Evolutionary conservation across 2,888 invertebrate genomes (phyloP).

Genomic region (Orchesella flavescens): DNA sequence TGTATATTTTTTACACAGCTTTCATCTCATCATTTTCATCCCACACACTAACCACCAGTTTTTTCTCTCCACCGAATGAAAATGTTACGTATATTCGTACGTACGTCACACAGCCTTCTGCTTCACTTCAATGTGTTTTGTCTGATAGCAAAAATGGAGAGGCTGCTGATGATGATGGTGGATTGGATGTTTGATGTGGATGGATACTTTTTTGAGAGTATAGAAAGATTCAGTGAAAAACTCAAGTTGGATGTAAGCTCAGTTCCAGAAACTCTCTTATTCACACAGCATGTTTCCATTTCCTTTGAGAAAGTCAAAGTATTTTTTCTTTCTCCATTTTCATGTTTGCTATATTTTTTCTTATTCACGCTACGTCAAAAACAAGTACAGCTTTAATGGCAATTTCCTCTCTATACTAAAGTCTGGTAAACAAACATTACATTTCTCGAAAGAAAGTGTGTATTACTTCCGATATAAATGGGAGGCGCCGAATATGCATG

Average conservation of each 20-base stretch:
- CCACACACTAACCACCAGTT: not conserved
- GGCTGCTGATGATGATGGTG: not conserved
- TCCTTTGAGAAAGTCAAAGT: slow-evolving; percentile 14
- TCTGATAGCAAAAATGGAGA: not conserved
- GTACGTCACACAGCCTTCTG: not conserved
- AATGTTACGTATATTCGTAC: too few relatives aligned
- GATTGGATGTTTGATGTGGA: not conserved
- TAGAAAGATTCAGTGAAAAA: too few relatives aligned
- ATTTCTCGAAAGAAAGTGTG: not conserved
- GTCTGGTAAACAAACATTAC: not conserved
- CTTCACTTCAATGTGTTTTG: not conserved
- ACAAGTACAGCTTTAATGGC: slow-evolving; percentile 6
- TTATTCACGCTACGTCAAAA: too few relatives aligned
- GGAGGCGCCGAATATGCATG: too few relatives aligned
- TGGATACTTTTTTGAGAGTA: not conserved
- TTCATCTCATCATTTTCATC: slow-evolving; percentile 41
- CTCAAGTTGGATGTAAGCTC: too few relatives aligned
- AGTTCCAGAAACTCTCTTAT: slow-evolving; percentile 2
- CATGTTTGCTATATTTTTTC: not conserved
- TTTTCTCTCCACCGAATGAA: not conserved
- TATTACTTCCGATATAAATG: too few relatives aligned
- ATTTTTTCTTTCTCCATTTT: not conserved
- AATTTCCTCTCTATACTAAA: not conserved
- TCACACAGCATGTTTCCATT: slow-evolving; percentile 16
- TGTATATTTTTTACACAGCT: slow-evolving; percentile 15